A percentile compares a stretch with the other conserved stretches of the same genome.
Conservation (phyloP, 1,140 invertebrate species). For the Laodelphax striatellus region DNA sequence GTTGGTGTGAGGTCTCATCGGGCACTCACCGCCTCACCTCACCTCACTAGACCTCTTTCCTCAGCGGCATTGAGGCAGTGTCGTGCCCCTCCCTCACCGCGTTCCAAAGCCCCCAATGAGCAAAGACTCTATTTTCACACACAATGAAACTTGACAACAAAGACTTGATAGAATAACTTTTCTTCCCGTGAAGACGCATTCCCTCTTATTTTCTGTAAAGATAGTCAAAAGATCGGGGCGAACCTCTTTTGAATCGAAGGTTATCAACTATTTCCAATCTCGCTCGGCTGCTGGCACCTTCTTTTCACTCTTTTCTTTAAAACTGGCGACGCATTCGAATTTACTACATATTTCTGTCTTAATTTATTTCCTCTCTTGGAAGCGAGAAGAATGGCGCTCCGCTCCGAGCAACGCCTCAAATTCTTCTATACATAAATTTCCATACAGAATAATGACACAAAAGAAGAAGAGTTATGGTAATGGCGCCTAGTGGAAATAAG, state of each 20-base stretch:
- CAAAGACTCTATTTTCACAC: constrained; percentile 11
- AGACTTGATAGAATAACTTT: constrained; percentile 11
- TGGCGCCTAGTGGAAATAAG: no score
- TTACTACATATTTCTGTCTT: background rate
- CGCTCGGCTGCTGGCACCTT: background rate
- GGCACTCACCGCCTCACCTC: background rate
- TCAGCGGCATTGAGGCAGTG: background rate
- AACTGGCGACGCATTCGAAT: background rate
- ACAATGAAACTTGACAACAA: constrained; percentile 8
- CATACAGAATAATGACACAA: no score
- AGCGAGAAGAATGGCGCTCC: background rate
- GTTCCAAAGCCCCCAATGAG: constrained; percentile 4
- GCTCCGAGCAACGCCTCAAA: background rate
- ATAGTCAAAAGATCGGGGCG: constrained; percentile 7
- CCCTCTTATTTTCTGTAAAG: constrained; percentile 8
- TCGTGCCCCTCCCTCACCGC: background rate
- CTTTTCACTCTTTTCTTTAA: background rate
- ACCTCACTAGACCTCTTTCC: background rate
- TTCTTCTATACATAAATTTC: background rate
- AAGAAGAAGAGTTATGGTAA: no score
- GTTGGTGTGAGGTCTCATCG: background rate
- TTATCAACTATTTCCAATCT: constrained; percentile 11
- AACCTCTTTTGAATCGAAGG: constrained; percentile 4
- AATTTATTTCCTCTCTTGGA: constrained; percentile 1
- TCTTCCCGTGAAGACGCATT: constrained; percentile 8